These are phyloP conservation scores for Lethenteron reissneri DNA, from an alignment of 2,113 vertebrate species.

Conservation along the genomic window DNA sequence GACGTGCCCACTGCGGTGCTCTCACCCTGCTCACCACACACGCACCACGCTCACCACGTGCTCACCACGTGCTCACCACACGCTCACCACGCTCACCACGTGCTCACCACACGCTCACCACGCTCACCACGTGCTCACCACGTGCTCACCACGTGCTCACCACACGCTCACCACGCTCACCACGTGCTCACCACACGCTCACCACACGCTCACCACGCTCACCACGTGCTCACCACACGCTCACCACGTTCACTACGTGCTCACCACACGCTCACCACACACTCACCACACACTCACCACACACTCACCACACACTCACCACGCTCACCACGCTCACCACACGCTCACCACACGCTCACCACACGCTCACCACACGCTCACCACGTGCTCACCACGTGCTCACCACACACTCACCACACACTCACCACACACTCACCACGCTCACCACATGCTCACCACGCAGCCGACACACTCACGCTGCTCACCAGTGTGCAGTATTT, in stretches of 20 bases:
- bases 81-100: background rate
- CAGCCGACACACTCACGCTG: no score
- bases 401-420: no score
- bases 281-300: no score
- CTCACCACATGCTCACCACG: no score
- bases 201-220: background rate
- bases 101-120: background rate
- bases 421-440: no score
- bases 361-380: background rate
- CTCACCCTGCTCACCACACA: slow-evolving; percentile 38
- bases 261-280: background rate
- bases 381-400: background rate
- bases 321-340: background rate
- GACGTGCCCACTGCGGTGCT: slow-evolving; percentile 90
- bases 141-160: background rate
- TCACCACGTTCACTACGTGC: background rate
- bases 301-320: no score
- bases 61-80: background rate
- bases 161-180: background rate
- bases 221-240: background rate
- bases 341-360: background rate
- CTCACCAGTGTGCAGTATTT: no score
- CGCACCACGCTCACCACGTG: background rate
- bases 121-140: background rate
- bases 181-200: background rate